Percentiles rank a stretch among this genome's conserved stretches.
These are phyloP conservation scores for Charadrius vociferus DNA, from an alignment of 2,113 vertebrate species.

Conservation along the genomic window DNA sequence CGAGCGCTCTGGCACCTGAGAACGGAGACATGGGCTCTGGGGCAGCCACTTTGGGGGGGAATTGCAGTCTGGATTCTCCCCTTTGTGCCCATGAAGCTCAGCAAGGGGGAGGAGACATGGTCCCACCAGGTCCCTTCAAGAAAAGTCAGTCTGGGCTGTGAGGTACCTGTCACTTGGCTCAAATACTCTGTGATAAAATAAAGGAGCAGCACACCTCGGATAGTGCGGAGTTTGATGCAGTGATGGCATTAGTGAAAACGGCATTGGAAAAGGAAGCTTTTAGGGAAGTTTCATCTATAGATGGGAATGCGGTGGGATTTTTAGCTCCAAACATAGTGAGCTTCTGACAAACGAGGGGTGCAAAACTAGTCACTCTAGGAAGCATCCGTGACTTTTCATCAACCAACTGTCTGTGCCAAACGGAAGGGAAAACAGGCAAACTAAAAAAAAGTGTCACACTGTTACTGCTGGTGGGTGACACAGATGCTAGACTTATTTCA, in stretches of 20 bases:
- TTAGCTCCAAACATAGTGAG: background rate
- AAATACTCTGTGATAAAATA: background rate
- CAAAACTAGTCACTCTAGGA: background rate
- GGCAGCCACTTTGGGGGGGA: background rate
- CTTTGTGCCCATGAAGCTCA: background rate
- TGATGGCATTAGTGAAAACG: background rate
- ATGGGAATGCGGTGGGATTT: background rate
- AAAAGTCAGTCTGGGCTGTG: background rate
- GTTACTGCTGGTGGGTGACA: background rate
- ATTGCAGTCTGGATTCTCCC: background rate
- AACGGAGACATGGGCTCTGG: fast-evolving
- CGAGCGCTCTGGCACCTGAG: background rate
- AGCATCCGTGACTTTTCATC: background rate
- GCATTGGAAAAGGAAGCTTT: background rate
- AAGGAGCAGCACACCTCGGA: background rate
- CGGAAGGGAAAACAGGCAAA: background rate
- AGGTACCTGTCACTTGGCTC: background rate
- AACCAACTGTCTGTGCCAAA: background rate
- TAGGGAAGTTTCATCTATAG: background rate
- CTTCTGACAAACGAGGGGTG: background rate
- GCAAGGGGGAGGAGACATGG: background rate
- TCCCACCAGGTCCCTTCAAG: background rate
- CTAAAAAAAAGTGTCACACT: background rate
- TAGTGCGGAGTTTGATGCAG: background rate
- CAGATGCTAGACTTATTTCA: background rate